A percentile compares a stretch with the other conserved stretches of the same genome.
Evolutionary conservation across 2,797 vertebrate genomes (phyloP).

Genomic region (Phrynocephalus guinanensis): DNA sequence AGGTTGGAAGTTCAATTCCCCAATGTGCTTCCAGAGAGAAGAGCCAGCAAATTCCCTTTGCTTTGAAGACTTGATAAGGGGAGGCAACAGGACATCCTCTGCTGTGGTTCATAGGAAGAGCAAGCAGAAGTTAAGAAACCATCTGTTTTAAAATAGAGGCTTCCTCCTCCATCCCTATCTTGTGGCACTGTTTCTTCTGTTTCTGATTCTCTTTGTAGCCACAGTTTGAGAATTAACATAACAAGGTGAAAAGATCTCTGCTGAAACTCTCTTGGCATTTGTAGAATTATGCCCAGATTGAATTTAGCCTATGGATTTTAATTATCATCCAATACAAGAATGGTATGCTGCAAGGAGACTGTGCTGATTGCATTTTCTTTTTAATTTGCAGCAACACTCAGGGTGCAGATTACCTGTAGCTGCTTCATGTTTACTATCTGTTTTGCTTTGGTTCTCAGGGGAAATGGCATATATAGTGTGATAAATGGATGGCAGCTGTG

Average conservation of each 20-base stretch:
- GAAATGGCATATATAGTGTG: neutral
- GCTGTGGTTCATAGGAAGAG: neutral
- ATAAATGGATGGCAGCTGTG: constrained; percentile 42
- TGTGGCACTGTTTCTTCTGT: constrained; percentile 4
- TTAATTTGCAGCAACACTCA: constrained; percentile 72
- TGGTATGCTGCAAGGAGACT: constrained; percentile 60
- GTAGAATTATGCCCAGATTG: constrained; percentile 20
- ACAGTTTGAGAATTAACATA: constrained; percentile 6
- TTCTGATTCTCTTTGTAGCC: constrained; percentile 33
- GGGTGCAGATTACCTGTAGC: constrained; percentile 67
- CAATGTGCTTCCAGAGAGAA: neutral
- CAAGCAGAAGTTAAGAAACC: constrained; percentile 34
- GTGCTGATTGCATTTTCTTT: constrained; percentile 70
- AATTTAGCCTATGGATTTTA: constrained; percentile 66
- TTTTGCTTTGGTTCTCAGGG: constrained; percentile 42
- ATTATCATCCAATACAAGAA: constrained; percentile 66
- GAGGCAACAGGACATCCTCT: rapidly evolving
- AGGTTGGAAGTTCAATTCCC: no score
- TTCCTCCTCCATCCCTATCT: neutral
- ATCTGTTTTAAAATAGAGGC: neutral
- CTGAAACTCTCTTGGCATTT: constrained; percentile 32
- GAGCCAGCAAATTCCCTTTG: neutral
- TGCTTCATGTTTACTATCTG: constrained; percentile 61
- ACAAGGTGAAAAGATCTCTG: constrained; percentile 48
- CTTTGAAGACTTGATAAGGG: constrained; percentile 32